Evolutionary conservation across 2,888 invertebrate species (phyloP), one percentile per base, ranked within the genome.

Genomic region (Thyatira batis): DNA sequence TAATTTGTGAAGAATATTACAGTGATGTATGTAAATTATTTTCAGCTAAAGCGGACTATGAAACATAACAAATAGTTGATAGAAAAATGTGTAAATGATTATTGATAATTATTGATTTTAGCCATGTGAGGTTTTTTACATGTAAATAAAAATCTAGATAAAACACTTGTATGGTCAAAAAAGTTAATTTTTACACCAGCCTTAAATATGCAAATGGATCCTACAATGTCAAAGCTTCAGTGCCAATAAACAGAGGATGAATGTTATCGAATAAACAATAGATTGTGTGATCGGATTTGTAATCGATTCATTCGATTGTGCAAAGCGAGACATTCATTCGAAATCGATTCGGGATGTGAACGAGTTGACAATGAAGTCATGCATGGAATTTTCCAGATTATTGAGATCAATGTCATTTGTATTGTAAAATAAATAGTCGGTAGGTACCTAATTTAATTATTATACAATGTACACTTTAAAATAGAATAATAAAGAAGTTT

Each of bases 231-330:
- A 61, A 66, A 60, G 64, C 53, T 56, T 58, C 51, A 49, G 53
- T 63, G 50, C 65, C 58, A 60, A 65, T 72, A 65, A 69, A 66
- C 50, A 53, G 59, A 58, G 50, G 53, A 43, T 50, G 43, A 59
- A 58, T 61, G 53, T 51, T 65, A 69, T 67, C 67, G 67, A 62
- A 59, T 65, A 66, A 76, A 76, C 80, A 80, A 79, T 76, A 67
- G 67, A 55, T 58, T 64, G 60, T 76, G 78, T 78, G 79, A 72
- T 80, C 73, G 58, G 78, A 67, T 71, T 80, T 53, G 58, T 69
- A 79, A 80, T 77, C 69, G 69, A 65, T 69, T 57, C 60, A 64
- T 57, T 60, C 56, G 63, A 70, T 76, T 71, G 65, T 63, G 67
- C 66, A 72, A 76, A 67, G 63, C 65, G 64, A 71, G 64, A 64